Conservation (phyloP, 92 coral and sea anemone genomes). For the Porites lobata region DNA sequence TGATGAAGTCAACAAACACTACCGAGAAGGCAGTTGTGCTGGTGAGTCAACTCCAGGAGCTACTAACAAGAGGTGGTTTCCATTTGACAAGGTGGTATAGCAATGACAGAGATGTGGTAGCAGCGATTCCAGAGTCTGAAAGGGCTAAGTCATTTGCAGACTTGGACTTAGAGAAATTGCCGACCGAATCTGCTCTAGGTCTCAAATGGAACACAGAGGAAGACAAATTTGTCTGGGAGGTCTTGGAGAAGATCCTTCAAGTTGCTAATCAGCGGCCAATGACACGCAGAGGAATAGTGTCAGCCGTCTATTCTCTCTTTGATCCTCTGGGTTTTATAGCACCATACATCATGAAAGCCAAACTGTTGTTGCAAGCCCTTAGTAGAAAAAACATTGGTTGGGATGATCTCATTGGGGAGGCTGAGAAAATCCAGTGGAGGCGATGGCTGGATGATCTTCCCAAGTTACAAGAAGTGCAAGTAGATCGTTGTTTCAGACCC, state of each 20-base stretch:
- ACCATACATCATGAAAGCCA: too few species aligned
- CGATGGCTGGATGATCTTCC: constrained; percentile 42
- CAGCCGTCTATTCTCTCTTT: constrained; percentile 31
- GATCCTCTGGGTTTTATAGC: too few species aligned
- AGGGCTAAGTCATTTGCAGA: constrained; percentile 64
- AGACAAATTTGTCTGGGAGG: constrained; percentile 16
- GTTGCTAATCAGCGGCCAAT: neutral
- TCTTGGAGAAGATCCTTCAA: constrained; percentile 1
- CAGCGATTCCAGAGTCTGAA: constrained; percentile 63
- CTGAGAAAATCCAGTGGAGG: constrained; percentile 1
- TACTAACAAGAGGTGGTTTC: constrained; percentile 57
- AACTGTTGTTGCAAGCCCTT: too few species aligned
- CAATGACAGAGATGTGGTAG: constrained; percentile 67
- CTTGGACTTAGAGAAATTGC: constrained; percentile 33
- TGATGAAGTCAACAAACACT: constrained; percentile 66
- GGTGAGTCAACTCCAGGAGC: constrained; percentile 45
- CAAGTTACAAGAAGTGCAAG: constrained; percentile 14
- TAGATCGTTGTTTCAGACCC: too few species aligned
- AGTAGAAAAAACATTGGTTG: neutral
- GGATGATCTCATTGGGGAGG: neutral
- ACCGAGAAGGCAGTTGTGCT: constrained; percentile 37
- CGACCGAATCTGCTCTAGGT: constrained; percentile 16
- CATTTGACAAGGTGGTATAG: constrained; percentile 60
- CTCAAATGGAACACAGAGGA: constrained; percentile 37
- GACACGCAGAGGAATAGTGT: constrained; percentile 3